Base-by-base conservation (phyloP, 2,797 vertebrate species). In the Schizopygopsis malacanthus region DNA sequence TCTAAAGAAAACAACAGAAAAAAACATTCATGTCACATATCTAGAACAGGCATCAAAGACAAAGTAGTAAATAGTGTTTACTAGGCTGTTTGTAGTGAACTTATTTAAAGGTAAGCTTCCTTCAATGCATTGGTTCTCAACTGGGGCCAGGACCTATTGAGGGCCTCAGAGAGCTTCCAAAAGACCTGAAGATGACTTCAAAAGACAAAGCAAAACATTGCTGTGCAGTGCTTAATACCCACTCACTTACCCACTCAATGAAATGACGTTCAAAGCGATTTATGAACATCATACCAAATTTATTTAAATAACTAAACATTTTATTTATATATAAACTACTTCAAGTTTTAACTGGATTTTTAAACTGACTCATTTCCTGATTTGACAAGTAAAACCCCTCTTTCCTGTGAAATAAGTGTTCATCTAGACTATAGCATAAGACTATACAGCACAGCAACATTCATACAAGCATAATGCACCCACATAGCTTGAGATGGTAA, bases 381-480 rank as follows among this genome's bases (percentile, higher is more conserved):
- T 63, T 63, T 79, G 25, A 63, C 20, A 79, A 61, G 41, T 16
- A 61, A 79, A 80, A 79, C 22, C 16, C 16, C 22, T 20, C 72
- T 72, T 77, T 39, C 81, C 77, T 39, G 43, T 45, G 37, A 61
- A 86, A 85, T 72, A 61, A 16, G 67, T 65, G 59, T 39, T 71
- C 22, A 88, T 81, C 81, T 73, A 47, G 54, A 69, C 79, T 73
- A 47, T 41, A 69, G 67, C 25, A 78, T 80, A 84, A 72, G 50
- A 65, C 28, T 76, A 85, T 61, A 73, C 75, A 69, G 39, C 56
- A 87, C 70, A 45, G 54, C 6, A 69, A 65, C 67, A 73, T 22
- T 28, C 50, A 79, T 75, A 70, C 33, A 63, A 20, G 25, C 39
- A 78, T 41, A 82, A 81, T 25, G 72, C 76, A 45, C 25, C 16